Evolutionary conservation across 2,113 vertebrate genomes (phyloP), one percentile per base, ranked within the genome.

Genomic region (Sander lucioperca): DNA sequence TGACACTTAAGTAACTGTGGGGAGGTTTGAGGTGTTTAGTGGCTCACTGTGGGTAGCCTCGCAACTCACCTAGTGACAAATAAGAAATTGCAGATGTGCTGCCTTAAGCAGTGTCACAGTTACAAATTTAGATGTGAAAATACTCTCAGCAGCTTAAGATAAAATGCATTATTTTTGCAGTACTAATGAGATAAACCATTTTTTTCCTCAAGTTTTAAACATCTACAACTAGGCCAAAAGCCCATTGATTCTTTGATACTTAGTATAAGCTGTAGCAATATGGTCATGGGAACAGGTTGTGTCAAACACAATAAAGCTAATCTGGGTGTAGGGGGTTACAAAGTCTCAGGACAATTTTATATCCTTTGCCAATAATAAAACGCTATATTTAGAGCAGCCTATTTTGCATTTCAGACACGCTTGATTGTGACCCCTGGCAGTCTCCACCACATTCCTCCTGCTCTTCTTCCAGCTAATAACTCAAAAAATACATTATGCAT

Each of bases 11-110:
- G 80, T 84, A 88, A 84, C 88, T 59, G 64, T 30, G 27, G 79
- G 68, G 82, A 87, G 86, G 87, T 64, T 83, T 54, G 75, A 85
- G 84, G 88, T 90, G 88, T 90, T 92, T 92, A 92, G 88, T 90
- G 92, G 78, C 73, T 77, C 83, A 82, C 85, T n/a, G 75, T 74
- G 89, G 81, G 80, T 79, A 88, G 91, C 84, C 88, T 86, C 77
- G 74, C 78, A 87, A 86, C 82, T 89, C 82, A 54, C 27, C 70
- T 39, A 45, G 39, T 56, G 73, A 66, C 79, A 88, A 87, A 90
- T 79, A 85, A 84, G 77, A 54, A 85, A 78, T 12, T 45, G 59
- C 71, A 87, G 57, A 76, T 74, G 67, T 79, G 62, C 33, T 33
- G 82, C 63, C 25, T 75, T 1, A 43, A 68, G 33, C 27, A 51